A percentile compares a stretch with the other conserved stretches of the same genome.
phyloP scores from a whole-genome alignment of 2,797 vertebrate genomes.

The Sebastes jordani region DNA sequence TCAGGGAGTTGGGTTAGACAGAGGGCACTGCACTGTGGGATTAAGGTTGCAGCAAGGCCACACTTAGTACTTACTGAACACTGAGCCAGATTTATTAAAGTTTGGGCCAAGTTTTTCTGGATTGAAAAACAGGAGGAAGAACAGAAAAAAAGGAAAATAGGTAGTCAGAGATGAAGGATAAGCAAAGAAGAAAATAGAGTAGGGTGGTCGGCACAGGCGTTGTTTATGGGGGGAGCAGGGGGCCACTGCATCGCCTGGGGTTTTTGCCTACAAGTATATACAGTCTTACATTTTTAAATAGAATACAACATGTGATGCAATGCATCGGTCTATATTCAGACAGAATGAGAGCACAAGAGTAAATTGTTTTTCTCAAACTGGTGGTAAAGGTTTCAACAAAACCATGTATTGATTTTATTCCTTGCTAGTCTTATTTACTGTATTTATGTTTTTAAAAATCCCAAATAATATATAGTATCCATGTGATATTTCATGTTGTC shows the following conservation, averaged over 20 bases:
- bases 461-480: neutral
- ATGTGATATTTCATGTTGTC: neutral
- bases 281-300: conserved; percentile 3
- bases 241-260: neutral
- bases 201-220: conserved; percentile 11
- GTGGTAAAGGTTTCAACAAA: neutral
- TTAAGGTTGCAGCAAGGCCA: conserved; percentile 76
- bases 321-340: neutral
- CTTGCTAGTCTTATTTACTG: neutral
- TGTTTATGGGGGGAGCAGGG: neutral
- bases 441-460: neutral
- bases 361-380: neutral
- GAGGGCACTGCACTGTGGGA: conserved; percentile 70
- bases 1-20: conserved; percentile 70
- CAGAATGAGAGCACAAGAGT: neutral
- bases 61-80: conserved; percentile 87
- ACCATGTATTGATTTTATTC: neutral
- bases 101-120: conserved; percentile 86
- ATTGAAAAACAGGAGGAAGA: conserved; percentile 77
- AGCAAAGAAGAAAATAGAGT: conserved; percentile 41
- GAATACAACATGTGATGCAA: neutral
- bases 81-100: conserved; percentile 86
- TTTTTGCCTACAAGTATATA: neutral
- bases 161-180: conserved; percentile 61
- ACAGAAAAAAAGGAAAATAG: conserved; percentile 63